Base-by-base conservation (phyloP, 2,888 invertebrate species). In the Epsilonema sp. region DNA sequence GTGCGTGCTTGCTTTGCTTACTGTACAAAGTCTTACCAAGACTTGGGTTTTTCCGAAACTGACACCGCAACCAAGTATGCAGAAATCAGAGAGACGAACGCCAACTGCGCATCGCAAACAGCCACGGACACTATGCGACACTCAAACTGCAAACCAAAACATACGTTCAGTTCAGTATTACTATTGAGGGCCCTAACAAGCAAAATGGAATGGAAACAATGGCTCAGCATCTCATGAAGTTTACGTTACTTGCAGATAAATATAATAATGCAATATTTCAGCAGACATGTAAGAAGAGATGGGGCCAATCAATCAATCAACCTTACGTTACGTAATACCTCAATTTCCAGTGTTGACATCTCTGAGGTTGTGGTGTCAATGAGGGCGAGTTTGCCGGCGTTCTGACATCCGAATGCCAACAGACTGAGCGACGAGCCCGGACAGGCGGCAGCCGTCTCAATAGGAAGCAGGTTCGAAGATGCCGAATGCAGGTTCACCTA, bases 51-150 rank as follows among this genome's bases (percentile, higher is more conserved):
- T 23, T 19, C 49, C 43, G 52, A 52, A 19, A 66, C 55, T 48
- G 61, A 59, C 48, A 66, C 63, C 2, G 68, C 65, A 42, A 65
- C 62, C 24, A 72, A 56, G 52, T 63, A 64, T 54, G 67, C 66
- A 3, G 70, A 68, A 23, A 63, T 55, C 26, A 72, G 61, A 13
- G 69, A 66, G 22, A 70, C 67, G 46, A 70, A 59, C 22, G 70
- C 58, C 47, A 71, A 58, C 23, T 65, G 58, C 39, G 63, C 57
- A 8, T 59, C 54, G 13, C 58, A 58, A 38, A 69, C 54, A 5
- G 62, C 58, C 46, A 69, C 64, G 45, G 68, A 68, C 60, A 70
- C 65, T 13, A 70, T 63, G 16, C 70, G 64, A 40, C 69, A 67
- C 52, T 71, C 69, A 55, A 71, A 63, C 67, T 67, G 56, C 2